phyloP scores from a whole-genome alignment of 2,113 vertebrate genomes.

The Mohoua ochrocephala region DNA sequence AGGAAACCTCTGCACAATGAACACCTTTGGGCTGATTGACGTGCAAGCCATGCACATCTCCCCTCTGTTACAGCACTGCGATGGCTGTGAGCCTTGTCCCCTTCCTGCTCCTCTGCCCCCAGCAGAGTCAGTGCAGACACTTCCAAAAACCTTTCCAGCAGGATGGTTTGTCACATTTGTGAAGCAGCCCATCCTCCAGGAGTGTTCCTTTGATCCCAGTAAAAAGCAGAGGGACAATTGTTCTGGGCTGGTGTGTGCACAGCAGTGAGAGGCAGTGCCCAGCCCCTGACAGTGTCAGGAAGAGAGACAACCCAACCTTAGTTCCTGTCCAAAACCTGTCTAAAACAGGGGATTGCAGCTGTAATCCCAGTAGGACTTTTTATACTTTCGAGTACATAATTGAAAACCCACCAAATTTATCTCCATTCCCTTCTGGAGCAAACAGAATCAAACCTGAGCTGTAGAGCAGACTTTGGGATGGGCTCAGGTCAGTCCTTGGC shows the following conservation, averaged over 20 bases:
- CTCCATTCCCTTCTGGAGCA: not conserved
- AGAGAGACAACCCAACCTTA: not conserved
- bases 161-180: not conserved
- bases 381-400: accelerated
- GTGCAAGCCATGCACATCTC: not conserved
- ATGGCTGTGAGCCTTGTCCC: not conserved
- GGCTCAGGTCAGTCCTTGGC: not conserved
- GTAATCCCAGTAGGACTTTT: not conserved
- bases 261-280: not conserved
- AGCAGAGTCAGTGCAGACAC: not conserved
- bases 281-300: not conserved
- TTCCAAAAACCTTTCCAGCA: not conserved
- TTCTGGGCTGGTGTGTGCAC: not conserved
- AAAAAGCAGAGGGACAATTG: not conserved
- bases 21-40: not conserved
- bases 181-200: not conserved
- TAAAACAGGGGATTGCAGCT: not conserved
- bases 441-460: not conserved
- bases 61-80: not conserved
- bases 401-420: not conserved
- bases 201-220: not conserved
- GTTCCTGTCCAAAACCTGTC: not conserved
- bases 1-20: not conserved
- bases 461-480: not conserved
- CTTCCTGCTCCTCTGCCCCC: not conserved